A percentile compares a stretch with the other conserved stretches of the same genome.
These are phyloP conservation scores for Cricetomys ansorgei DNA, from an alignment of 2,113 vertebrate genomes.

Conservation along the genomic window DNA sequence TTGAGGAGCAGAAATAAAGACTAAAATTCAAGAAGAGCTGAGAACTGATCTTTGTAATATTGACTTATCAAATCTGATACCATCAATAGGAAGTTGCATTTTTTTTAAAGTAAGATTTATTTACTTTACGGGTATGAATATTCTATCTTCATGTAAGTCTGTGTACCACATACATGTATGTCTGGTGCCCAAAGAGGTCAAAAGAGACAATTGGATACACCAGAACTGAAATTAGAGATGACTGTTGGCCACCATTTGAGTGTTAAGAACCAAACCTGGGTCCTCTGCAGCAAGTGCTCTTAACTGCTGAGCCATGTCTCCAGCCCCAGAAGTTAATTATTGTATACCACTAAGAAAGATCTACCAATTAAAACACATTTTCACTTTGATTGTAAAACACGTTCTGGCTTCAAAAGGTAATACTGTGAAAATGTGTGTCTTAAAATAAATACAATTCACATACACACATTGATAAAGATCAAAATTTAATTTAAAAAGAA, in stretches of 20 bases:
- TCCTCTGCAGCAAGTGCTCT: neutral
- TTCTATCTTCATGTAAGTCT: neutral
- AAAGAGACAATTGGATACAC: neutral
- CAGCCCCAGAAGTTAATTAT: neutral
- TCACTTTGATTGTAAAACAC: neutral
- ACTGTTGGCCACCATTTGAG: neutral
- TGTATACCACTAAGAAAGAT: neutral
- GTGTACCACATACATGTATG: neutral
- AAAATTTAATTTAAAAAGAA: constrained; percentile 19
- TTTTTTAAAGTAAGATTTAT: neutral
- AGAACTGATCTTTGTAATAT: neutral
- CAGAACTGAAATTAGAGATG: neutral
- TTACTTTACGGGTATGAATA: neutral
- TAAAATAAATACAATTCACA: neutral
- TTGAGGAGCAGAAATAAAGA: neutral
- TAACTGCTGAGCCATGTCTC: neutral
- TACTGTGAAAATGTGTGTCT: constrained; percentile 1
- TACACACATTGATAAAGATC: neutral
- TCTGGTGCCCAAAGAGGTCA: neutral
- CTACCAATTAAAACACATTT: neutral
- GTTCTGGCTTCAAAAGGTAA: neutral
- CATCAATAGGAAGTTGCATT: neutral
- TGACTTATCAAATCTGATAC: neutral
- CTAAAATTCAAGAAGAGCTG: neutral
- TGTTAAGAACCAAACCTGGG: neutral